Evolutionary conservation across 2,113 vertebrate genomes (phyloP).

Genomic region (Entelurus aequoreus): DNA sequence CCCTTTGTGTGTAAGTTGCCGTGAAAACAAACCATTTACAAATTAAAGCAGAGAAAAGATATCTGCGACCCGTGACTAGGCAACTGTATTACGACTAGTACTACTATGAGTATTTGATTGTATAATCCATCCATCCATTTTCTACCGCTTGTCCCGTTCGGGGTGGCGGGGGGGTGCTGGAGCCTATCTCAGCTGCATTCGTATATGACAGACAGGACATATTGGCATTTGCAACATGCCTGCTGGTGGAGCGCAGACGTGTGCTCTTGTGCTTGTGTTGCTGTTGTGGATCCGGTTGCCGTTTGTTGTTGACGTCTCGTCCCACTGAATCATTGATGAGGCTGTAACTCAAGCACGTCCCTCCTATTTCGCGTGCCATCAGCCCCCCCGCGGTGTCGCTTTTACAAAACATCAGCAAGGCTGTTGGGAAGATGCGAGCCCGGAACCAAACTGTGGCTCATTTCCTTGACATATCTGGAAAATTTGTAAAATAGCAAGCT

Average conservation of each 20-base stretch:
- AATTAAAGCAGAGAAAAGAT: too few relatives aligned
- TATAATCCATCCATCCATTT: too few relatives aligned
- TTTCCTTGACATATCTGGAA: too few relatives aligned
- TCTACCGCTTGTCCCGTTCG: too few relatives aligned
- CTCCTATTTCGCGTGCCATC: constrained; percentile 35
- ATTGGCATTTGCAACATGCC: background rate
- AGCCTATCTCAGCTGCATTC: too few relatives aligned
- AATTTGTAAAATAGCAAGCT: too few relatives aligned
- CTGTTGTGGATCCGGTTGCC: constrained; percentile 10
- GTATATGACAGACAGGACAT: background rate
- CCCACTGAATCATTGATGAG: constrained; percentile 66
- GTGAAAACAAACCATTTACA: too few relatives aligned
- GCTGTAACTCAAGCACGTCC: constrained; percentile 53
- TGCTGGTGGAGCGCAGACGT: background rate
- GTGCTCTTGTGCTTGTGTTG: constrained; percentile 9
- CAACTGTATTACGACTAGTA: too few relatives aligned
- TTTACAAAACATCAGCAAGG: constrained; percentile 21
- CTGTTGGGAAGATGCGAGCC: background rate
- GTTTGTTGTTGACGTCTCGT: constrained; percentile 42
- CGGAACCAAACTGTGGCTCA: too few relatives aligned
- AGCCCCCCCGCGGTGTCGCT: constrained; percentile 20
- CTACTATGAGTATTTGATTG: background rate
- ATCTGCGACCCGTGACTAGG: too few relatives aligned
- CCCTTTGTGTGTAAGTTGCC: too few relatives aligned
- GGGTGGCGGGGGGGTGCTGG: too few relatives aligned